Base-by-base conservation (phyloP, 2,888 invertebrate genomes). In the Coenonympha glycerion region DNA sequence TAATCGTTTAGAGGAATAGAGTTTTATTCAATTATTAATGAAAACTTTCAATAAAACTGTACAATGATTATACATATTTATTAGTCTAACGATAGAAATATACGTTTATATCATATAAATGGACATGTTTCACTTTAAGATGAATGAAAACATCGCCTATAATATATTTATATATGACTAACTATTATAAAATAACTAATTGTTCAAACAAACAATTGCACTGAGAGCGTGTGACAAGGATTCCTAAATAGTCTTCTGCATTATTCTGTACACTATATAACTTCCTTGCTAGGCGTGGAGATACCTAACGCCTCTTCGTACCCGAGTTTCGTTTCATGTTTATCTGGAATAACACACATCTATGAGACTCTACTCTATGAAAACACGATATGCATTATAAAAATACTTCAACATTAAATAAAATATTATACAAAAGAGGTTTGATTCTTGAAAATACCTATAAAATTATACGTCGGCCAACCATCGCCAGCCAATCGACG, bases 241-340 rank as follows among this genome's bases (percentile, higher is more conserved):
- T 68, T 58, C 55, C 58, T 53, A 61, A 58, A 61, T 26, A 6
- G 63, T 61, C 56, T 54, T 57, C 34, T 31, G 50, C 49, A 62
- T 50, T 56, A 56, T 55, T 49, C 47, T 34, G 42, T 73, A 70
- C 68, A 77, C 79, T 90, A 90, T 73, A 90, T 81, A 68, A 94
- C 91, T 82, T 95, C 94, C 83, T 96, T 95, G 67, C 95, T 96
- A 8, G 96, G 95, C 30, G 96, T 96, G 39, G 95, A 95, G 69
- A 96, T 95, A 57, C 96, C 97, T 64, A 93, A 89, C 30, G 96
- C 93, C 85, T 96, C 96, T 78, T 97, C 97, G 69, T 97, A 97
- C 44, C 93, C 96, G 24, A 90, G 85, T 71, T 92, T 90, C 44
- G 89, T 87, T 69, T 91, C 92, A 58, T 79, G 76, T 68, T 85